Conservation (phyloP, 2,113 vertebrate genomes). For the Naja naja region DNA sequence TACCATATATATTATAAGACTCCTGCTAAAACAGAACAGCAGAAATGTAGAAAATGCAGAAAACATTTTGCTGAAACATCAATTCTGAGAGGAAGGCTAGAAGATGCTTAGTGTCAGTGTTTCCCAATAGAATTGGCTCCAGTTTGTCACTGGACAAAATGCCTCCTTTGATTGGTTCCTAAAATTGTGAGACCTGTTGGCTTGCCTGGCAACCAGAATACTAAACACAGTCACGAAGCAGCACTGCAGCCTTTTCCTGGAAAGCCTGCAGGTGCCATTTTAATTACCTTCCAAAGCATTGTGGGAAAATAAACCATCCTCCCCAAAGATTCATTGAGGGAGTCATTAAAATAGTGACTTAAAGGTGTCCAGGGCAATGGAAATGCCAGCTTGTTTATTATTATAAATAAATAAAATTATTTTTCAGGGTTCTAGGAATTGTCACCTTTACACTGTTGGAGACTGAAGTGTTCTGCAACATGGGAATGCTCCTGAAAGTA, state of each 20-base stretch:
- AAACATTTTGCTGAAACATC: not conserved
- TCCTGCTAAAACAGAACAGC: not conserved
- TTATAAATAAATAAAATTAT: not conserved
- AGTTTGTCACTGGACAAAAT: not conserved
- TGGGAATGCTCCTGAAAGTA: not conserved
- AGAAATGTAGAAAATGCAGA: not conserved
- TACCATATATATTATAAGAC: not conserved
- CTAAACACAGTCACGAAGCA: not conserved
- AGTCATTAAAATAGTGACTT: not conserved
- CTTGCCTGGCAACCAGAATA: not conserved
- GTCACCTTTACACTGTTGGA: not conserved
- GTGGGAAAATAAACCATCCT: not conserved
- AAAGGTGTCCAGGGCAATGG: not conserved
- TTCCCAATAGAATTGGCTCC: not conserved
- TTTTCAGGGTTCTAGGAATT: not conserved
- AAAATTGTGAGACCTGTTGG: not conserved
- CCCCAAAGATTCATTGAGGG: not conserved
- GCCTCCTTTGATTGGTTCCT: not conserved
- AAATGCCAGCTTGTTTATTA: not conserved
- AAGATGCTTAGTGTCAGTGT: not conserved
- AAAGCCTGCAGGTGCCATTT: not conserved
- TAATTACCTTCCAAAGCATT: not conserved
- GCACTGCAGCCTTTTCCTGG: not conserved
- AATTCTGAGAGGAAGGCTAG: not conserved
- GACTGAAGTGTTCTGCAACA: not conserved